Evolutionary conservation across 2,113 vertebrate genomes (phyloP), one percentile per base, ranked within the genome.

Genomic region (Prunella fulvescens): DNA sequence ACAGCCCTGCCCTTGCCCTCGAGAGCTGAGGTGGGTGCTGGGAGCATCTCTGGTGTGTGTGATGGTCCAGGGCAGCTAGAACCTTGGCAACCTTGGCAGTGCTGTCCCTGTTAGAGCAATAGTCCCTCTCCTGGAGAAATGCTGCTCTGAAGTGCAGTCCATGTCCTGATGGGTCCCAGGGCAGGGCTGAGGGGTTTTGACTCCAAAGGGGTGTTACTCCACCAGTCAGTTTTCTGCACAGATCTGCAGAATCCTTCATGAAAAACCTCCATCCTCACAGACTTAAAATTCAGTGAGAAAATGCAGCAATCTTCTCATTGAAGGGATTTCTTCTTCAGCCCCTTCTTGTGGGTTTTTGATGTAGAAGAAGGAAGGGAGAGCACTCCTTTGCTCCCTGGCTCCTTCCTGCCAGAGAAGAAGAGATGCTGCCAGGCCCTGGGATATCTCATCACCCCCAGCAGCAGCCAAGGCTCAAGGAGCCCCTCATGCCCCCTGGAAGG

Each of bases 121-220:
- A 24, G 31, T 35, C 39, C 29, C 26, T 69, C 50, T 61, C n/a
- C 17, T 31, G n/a, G 70, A 66, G 19, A 64, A 69, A 24, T 7
- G 40, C 26, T 87, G 77, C n/a, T 79, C 22, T 24, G 71, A 17
- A 7, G 1, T 40, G 23, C 33, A 35, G 5, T 19, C 35, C 2
- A 0, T 23, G 8, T 11, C 1, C 1, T 29, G 25, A 11, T 1
- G 2, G 12, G 11, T 50, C 37, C 19, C 37, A 42, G 57, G 25
- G 42, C 6, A 29, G 35, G 16, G 15, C 31, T 82, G 19, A 29
- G 20, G 19, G 11, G 4, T 45, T 33, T 54, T 22, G 5, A 11
- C 53, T 89, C 37, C 66, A 82, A 29, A 20, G 13, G 26, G 23
- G 11, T 12, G 4, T 65, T 57, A 54, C 39, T 23, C 12, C 37